Percentiles rank a stretch among this genome's conserved stretches.
These are phyloP conservation scores for Camponotus pennsylvanicus DNA, from an alignment of 1,140 invertebrate genomes.

Conservation along the genomic window DNA sequence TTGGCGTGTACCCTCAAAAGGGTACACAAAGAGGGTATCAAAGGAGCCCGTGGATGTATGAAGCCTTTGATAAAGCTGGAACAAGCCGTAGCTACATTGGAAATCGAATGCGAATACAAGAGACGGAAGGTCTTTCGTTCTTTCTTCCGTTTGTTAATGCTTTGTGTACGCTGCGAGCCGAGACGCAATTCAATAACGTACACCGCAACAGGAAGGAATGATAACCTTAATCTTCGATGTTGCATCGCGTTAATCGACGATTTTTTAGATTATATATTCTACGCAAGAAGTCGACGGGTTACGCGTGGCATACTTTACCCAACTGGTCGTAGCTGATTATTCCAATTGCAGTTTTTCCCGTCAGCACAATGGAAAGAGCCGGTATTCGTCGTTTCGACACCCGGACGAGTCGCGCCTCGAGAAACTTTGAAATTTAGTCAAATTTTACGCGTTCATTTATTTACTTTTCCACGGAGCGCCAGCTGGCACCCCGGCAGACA, in stretches of 20 bases:
- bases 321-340: neutral
- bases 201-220: neutral
- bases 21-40: constrained; percentile 45
- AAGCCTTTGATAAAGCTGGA: constrained; percentile 31
- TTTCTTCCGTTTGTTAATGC: constrained; percentile 18
- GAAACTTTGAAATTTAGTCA: constrained; percentile 70
- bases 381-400: neutral
- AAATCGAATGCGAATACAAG: constrained; percentile 45
- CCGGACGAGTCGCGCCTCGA: neutral
- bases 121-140: constrained; percentile 16
- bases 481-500: constrained; percentile 65
- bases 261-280: neutral
- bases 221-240: neutral
- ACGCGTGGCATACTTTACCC: neutral
- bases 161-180: neutral
- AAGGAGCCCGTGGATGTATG: neutral
- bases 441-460: constrained; percentile 74
- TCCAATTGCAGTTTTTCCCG: neutral
- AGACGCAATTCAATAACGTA: neutral
- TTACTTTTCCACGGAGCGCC: constrained; percentile 68
- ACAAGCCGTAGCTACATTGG: constrained; percentile 30
- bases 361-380: neutral
- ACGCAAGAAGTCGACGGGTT: neutral
- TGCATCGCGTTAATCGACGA: neutral
- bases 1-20: constrained; percentile 18